Conservation (phyloP, 2,888 invertebrate species). For the Amblyteles armatorius region DNA sequence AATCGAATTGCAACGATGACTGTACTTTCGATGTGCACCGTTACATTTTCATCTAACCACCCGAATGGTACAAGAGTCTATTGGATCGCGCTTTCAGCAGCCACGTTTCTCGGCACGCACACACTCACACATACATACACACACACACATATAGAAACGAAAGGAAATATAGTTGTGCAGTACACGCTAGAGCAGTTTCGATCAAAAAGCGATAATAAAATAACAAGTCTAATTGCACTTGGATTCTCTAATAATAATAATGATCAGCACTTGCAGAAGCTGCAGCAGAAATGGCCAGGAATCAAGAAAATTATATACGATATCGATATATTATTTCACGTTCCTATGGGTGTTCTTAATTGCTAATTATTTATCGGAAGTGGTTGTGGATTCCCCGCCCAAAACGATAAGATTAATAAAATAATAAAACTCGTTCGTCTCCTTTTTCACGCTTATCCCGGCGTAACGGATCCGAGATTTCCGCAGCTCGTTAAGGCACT, state of each 20-base stretch:
- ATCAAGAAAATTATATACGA: slow-evolving; percentile 55
- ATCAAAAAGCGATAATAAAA: not conserved
- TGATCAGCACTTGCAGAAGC: slow-evolving; percentile 8
- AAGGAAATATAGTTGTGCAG: slow-evolving; percentile 1
- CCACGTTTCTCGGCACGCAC: slow-evolving; percentile 5
- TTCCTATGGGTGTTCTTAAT: slow-evolving; percentile 62
- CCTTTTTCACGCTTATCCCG: slow-evolving; percentile 73
- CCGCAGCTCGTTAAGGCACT: slow-evolving; percentile 71
- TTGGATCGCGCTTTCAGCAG: slow-evolving; percentile 31
- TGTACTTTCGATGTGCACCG: slow-evolving; percentile 63
- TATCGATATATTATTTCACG: slow-evolving; percentile 64
- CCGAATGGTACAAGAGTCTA: slow-evolving; percentile 8
- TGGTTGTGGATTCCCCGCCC: slow-evolving; percentile 43
- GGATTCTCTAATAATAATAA: slow-evolving; percentile 1
- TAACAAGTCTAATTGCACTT: slow-evolving; percentile 6
- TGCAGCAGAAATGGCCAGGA: slow-evolving; percentile 34
- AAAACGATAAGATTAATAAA: slow-evolving; percentile 63
- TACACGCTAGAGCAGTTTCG: not conserved
- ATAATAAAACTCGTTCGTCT: slow-evolving; percentile 66
- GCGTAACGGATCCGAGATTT: slow-evolving; percentile 67
- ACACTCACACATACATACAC: not conserved
- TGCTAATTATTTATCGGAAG: slow-evolving; percentile 68
- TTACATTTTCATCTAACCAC: slow-evolving; percentile 52
- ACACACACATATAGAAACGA: not conserved
- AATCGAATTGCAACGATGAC: slow-evolving; percentile 73